Evolutionary conservation across 2,113 vertebrate genomes (phyloP), one percentile per base, ranked within the genome.

Genomic region (Antigone vipio): DNA sequence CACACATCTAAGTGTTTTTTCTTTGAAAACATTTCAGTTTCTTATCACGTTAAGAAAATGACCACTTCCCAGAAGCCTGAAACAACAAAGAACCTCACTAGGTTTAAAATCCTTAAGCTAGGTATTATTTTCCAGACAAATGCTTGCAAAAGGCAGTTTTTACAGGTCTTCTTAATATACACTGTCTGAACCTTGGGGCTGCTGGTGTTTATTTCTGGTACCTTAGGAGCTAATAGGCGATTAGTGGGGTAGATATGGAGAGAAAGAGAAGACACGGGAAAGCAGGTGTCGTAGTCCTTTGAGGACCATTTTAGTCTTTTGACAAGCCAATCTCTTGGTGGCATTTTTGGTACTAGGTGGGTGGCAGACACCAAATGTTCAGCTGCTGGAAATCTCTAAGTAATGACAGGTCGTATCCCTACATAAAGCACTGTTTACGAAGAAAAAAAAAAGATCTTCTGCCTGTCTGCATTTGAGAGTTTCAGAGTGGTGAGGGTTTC

Each of bases 131-230:
- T 97, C 92, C 95, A 94, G 97, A 62, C 68, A 66, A 91, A 60
- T 21, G 82, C 85, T 79, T 81, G 68, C 88, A 91, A 95, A 92
- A 91, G 58, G 63, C 45, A 86, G 45, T 68, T 94, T 97, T 89
- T 68, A 91, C 72, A 90, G 56, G 40, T 60, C 90, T 93, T 77
- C 90, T 93, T 77, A 93, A 55, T 82, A 89, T 22, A 55, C 26
- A 71, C 72, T 84, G 27, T 49, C 32, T 42, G 86, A 96, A 85
- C 75, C 89, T 67, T 45, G 50, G 62, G 64, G 90, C 80, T 93
- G 67, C 91, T 90, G 44, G 34, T 97, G 97, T 97, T 98, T 97
- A 97, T 97, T 97, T 98, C 97, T 97, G 68, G 55, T 93, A 78
- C 69, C 75, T 91, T 85, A 74, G 79, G 68, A 94, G 89, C 91